These are phyloP conservation scores for Masticophis lateralis DNA, from an alignment of 2,797 vertebrate species.

Conservation along the genomic window DNA sequence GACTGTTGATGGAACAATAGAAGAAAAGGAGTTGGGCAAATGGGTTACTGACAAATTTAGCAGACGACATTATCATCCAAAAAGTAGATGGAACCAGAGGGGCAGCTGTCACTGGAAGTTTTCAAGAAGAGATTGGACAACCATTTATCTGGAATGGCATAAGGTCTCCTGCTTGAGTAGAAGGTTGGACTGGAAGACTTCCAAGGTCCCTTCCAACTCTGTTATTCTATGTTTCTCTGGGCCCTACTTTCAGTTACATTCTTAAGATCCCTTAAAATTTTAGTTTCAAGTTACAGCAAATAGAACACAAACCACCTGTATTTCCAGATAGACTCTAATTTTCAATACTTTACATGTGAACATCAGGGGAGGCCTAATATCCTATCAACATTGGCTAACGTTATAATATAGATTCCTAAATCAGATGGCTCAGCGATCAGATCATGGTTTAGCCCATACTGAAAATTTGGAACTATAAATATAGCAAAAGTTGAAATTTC, in stretches of 20 bases:
- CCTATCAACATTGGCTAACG: not conserved
- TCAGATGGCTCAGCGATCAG: not conserved
- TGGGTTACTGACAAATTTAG: not conserved
- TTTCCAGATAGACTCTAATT: not conserved
- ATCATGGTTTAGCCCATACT: not conserved
- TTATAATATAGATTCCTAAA: not conserved
- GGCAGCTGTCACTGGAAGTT: not conserved
- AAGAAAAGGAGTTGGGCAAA: not conserved
- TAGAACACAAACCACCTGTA: not conserved
- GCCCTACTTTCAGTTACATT: not conserved
- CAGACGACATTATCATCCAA: not conserved
- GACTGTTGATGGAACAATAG: not conserved
- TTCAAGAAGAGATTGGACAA: not conserved
- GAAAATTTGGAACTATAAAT: not conserved
- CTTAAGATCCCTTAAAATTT: not conserved
- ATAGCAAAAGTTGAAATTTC: not conserved
- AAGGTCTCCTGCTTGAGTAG: not conserved
- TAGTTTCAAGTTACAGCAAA: not conserved
- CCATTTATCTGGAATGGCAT: not conserved
- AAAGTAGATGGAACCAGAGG: not conserved
- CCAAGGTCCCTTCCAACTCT: not conserved
- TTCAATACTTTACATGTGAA: not conserved
- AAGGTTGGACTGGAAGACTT: not conserved
- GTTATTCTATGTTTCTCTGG: not conserved
- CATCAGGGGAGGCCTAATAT: not conserved